Evolutionary conservation across 1,140 invertebrate species (phyloP), one percentile per base, ranked within the genome.

Genomic region (Drosophila tani): DNA sequence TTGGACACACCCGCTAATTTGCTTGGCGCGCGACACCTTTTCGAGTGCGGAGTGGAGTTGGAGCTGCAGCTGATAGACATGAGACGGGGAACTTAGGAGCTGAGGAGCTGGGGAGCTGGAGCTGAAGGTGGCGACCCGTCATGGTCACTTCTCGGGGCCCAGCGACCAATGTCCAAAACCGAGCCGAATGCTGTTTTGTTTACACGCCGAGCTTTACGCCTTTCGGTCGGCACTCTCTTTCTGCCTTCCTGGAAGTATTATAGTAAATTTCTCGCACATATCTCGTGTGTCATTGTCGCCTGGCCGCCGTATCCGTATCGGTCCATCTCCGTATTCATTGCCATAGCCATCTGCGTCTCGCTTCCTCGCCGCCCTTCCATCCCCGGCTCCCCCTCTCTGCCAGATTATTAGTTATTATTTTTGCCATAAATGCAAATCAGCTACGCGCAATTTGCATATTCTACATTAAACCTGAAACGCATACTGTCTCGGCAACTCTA

Each of bases 221-320:
- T 56, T 57, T 68, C 49, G 58, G 76, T 75, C 82, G 60, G 71
- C 75, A 78, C 78, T 88, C 69, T 78, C 74, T 81, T 75, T 75
- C 62, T 70, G 81, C 67, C 85, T 88, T 88, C 85, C 82, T 88
- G 85, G 85, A 88, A 88, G 81, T 85, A 90, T 88, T 91, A 88
- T 85, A 76, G 85, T 88, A 88, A 88, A 88, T 88, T 88, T 85
- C 82, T 82, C 85, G 85, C 85, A 88, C 90, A 88, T 90, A 75
- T 85, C 56, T 88, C 58, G 69, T 78, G 73, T 65, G 65, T 81
- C 69, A 83, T 88, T 86, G 75, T 81, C 79, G 74, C 81, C 75
- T 57, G 62, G 60, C 46, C 38, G 40, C 27, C 69, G 51, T 43
- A 71, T 57, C 64, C 43, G 53, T 63, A 45, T 60, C 62, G 53